A percentile compares a stretch with the other conserved stretches of the same genome.
Conservation (phyloP, 1,140 invertebrate species). For the Rhagoletis zephyria region DNA sequence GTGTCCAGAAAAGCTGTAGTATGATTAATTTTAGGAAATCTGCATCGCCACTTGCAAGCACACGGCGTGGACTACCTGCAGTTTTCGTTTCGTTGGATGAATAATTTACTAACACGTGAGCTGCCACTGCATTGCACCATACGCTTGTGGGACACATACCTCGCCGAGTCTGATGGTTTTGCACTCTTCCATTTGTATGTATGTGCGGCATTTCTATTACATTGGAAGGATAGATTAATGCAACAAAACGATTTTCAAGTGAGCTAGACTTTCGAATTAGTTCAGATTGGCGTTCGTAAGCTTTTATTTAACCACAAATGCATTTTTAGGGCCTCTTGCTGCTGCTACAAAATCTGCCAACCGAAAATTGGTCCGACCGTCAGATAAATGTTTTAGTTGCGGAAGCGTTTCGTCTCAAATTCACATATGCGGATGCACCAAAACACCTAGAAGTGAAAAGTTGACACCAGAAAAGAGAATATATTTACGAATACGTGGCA, state of each 20-base stretch:
- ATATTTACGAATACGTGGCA: constrained; percentile 69
- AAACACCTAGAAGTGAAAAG: constrained; percentile 82
- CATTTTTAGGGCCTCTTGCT: constrained; percentile 89
- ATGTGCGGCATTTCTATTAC: constrained; percentile 96
- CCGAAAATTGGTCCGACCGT: constrained; percentile 94
- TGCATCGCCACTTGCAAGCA: constrained; percentile 92
- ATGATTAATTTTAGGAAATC: constrained; percentile 76
- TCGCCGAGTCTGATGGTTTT: constrained; percentile 96
- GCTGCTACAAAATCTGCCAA: constrained; percentile 97
- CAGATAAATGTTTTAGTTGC: constrained; percentile 95
- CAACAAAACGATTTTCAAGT: constrained; percentile 97
- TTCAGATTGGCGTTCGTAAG: not conserved
- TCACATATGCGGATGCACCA: constrained; percentile 96
- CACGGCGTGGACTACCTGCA: constrained; percentile 98
- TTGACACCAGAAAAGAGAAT: constrained; percentile 64
- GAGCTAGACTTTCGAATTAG: not conserved
- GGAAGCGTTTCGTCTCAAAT: constrained; percentile 97
- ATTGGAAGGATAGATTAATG: constrained; percentile 92
- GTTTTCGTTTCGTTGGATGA: constrained; percentile 99
- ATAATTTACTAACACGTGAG: constrained; percentile 97
- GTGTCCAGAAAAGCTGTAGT: not conserved
- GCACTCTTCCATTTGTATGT: constrained; percentile 98
- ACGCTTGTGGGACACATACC: constrained; percentile 98
- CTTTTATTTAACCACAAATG: not conserved
- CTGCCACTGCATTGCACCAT: constrained; percentile 98